Conservation (phyloP, 1,140 invertebrate species). For the Temnothorax nylanderi region DNA sequence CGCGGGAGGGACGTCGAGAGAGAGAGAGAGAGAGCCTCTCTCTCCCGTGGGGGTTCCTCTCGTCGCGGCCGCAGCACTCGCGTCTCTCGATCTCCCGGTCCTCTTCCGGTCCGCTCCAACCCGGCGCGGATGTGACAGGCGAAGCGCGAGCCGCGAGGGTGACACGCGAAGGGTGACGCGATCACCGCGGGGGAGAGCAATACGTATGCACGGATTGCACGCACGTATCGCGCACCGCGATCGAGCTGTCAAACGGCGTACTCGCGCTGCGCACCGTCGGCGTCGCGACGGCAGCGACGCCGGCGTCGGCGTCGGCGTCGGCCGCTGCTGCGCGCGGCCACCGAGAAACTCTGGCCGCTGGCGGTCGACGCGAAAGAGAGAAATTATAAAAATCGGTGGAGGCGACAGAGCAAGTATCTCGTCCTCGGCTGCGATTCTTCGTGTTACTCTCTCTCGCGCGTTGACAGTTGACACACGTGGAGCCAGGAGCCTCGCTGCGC, state of each 20-base stretch:
- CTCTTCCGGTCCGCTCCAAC: neutral
- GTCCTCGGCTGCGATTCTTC: too few species aligned
- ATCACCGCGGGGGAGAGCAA: neutral
- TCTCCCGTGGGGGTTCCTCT: neutral
- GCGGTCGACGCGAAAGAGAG: too few species aligned
- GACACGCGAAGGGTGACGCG: neutral
- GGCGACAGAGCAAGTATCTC: too few species aligned
- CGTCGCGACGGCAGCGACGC: slow-evolving; percentile 51
- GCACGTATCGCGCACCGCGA: slow-evolving; percentile 38
- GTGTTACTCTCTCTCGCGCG: too few species aligned
- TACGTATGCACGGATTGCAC: neutral
- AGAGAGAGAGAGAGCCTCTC: neutral
- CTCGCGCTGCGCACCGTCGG: slow-evolving; percentile 41
- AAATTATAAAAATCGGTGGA: neutral
- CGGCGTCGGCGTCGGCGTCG: neutral
- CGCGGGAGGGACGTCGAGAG: too few species aligned
- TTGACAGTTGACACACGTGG: too few species aligned
- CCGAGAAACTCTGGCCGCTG: too few species aligned
- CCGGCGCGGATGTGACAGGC: neutral
- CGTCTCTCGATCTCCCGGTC: neutral
- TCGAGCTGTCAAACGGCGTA: slow-evolving; percentile 65
- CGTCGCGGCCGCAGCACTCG: too few species aligned
- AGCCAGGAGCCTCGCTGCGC: neutral
- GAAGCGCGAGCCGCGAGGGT: neutral
- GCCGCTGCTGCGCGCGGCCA: neutral